Base-by-base conservation (phyloP, 2,888 invertebrate species). In the Lepidocyrtinus sp. region DNA sequence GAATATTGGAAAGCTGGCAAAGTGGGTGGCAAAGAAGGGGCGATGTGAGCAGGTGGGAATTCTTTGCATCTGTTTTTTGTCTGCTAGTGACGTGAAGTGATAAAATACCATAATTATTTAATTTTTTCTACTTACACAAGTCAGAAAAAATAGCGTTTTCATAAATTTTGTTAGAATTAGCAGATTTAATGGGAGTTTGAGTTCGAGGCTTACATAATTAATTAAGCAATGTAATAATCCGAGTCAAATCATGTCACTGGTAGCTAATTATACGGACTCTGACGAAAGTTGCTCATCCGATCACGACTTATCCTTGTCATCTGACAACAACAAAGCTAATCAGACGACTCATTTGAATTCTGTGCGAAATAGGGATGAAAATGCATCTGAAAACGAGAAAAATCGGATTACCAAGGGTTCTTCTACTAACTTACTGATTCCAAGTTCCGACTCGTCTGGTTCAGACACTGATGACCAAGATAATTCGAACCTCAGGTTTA, bases 231-330 rank as follows among this genome's bases (percentile, higher is more conserved):
- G 7, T 45, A 45, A 45, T 12, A 9, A 9, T 45, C 12, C 9
- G 63, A 65, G 9, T 19, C 7, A 26, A 55, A 36, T 36, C 15
- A 75, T 75, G 75, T 75, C 75, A 17, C 46, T 75, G 22, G 75
- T 75, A 3, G 75, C 75, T 15, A 61, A 75, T 36, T 75, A 75
- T 21, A 61, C 75, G 9, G 75, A 75, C 25, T 75, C 75, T 2
- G 75, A 75, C 15, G 61, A 75, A 22, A 7, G 5, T 12, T 24
- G 21, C 24, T 17, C 19, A 2, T 36, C 61, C 1, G 65, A 19
- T 24, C 25, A 45, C 17, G 45, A 5, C 17, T 27, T 22, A 59
- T 2, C n/a, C n/a, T 17, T 5, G 5, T 55, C 55, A 17, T 3
- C n/a, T 12, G 55, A 55, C 9, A 19, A 17, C 7, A 55, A 55